Percentiles rank a stretch among this genome's conserved stretches.
phyloP scores from a whole-genome alignment of 2,888 invertebrate genomes.

The Coenonympha arcania region DNA sequence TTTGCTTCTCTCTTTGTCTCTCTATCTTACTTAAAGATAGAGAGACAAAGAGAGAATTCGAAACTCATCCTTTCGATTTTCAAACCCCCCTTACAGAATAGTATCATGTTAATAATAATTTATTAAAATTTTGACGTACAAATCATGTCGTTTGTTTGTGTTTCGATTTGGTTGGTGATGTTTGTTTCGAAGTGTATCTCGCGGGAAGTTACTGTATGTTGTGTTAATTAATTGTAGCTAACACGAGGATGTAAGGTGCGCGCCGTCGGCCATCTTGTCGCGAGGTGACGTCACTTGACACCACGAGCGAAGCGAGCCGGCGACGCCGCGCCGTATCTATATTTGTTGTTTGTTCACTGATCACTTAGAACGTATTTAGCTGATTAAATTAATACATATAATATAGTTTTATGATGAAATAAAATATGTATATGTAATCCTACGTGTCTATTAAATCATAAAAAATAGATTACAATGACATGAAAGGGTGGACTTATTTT shows the following conservation, averaged over 20 bases:
- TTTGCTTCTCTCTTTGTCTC: too few species aligned
- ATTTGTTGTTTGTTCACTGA: conserved; percentile 67
- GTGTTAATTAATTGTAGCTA: conserved; percentile 53
- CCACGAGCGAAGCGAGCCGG: background rate
- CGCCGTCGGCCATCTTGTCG: conserved; percentile 12
- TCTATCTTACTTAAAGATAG: too few species aligned
- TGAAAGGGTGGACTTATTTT: conserved; percentile 48
- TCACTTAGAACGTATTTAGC: conserved; percentile 69
- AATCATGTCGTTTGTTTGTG: background rate
- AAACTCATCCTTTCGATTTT: too few species aligned
- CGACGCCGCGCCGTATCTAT: conserved; percentile 26
- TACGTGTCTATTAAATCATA: conserved; percentile 75
- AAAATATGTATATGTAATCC: conserved; percentile 74
- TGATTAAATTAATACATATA: conserved; percentile 67
- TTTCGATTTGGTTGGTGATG: background rate
- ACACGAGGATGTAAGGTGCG: conserved; percentile 39
- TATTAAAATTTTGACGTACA: background rate
- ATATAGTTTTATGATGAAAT: conserved; percentile 73
- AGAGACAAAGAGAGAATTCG: too few species aligned
- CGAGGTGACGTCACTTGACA: conserved; percentile 1
- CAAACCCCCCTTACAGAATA: too few species aligned
- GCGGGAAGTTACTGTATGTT: conserved; percentile 35
- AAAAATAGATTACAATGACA: conserved; percentile 67
- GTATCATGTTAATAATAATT: too few species aligned
- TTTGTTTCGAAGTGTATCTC: conserved; percentile 15